Evolutionary conservation across 2,888 invertebrate species (phyloP).

Genomic region (Ephialtes manifestator): DNA sequence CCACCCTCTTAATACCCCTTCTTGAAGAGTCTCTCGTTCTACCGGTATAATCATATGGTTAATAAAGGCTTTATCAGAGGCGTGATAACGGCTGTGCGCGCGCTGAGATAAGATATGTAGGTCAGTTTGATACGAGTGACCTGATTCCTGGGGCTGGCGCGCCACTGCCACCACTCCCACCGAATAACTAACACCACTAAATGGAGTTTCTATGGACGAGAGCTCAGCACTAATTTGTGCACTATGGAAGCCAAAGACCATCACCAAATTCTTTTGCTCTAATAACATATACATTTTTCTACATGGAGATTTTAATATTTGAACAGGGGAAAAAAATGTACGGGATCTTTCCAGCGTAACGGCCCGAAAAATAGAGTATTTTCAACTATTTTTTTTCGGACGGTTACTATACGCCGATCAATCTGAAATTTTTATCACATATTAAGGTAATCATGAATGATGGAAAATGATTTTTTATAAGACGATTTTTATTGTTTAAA

Average conservation of each 20-base stretch:
- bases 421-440: too few relatives aligned
- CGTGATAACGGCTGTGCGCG: conserved; percentile 77
- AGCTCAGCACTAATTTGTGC: neutral
- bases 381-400: too few relatives aligned
- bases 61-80: conserved; percentile 83
- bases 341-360: too few relatives aligned
- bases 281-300: neutral
- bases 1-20: conserved; percentile 37
- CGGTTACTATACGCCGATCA: too few relatives aligned
- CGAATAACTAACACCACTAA: neutral
- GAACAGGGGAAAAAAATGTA: too few relatives aligned
- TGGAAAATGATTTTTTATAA: too few relatives aligned
- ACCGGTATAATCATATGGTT: conserved; percentile 82
- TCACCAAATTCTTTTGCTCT: neutral
- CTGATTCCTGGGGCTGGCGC: conserved; percentile 81
- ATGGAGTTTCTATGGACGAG: neutral
- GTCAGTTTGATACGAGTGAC: conserved; percentile 85
- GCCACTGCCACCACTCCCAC: conserved; percentile 56
- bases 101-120: conserved; percentile 84
- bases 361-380: too few relatives aligned
- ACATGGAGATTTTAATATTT: too few relatives aligned
- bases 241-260: neutral
- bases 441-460: too few relatives aligned
- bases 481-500: too few relatives aligned
- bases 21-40: conserved; percentile 70